Base-by-base conservation (phyloP, 2,888 invertebrate species). In the Heliconius cydno region DNA sequence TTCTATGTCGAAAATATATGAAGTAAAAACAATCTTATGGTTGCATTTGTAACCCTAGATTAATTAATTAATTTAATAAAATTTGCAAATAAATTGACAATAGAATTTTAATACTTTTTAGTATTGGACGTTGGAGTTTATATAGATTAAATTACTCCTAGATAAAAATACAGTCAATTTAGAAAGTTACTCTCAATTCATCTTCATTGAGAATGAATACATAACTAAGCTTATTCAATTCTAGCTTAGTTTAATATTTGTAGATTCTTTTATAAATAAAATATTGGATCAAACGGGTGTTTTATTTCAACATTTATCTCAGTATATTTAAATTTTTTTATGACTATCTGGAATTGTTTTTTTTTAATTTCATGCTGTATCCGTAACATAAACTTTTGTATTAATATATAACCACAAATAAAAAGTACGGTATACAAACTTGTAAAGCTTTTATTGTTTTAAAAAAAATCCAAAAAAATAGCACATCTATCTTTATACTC, bases 261-360 rank as follows among this genome's bases (percentile, higher is more conserved):
- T 78, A 80, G 79, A 70, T 63, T 67, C 67, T 76, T 81, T 78
- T 70, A 74, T 80, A 80, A 70, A 81, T 80, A 81, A 81, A 81
- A 80, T 76, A 80, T 46, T 78, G 68, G 25, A 22, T 70, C 60
- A 41, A 77, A 70, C 65, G 57, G 15, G 52, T 63, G 22, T 80
- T 77, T 80, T 66, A 80, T 80, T 80, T 72, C 12, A 63, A n/a
- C 66, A 5, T 3, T n/a, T 46, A 66, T 30, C 30, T 52, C 63
- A 25, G 25, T 25, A 25, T 60, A 9, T 5, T n/a, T n/a, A 25
- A 12, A 25, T 25, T 63, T n/a, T 34, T 34, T 7, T 34, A 34
- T 34, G 7, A 34, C 28, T 28, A 28, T 28, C 28, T 2, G 5
- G 30, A 5, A 0, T 30, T 30, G 0, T 30, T 7, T 34, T 34